A percentile compares a stretch with the other conserved stretches of the same genome.
Evolutionary conservation across 2,888 invertebrate genomes (phyloP).

Genomic region (Acleris emargana): DNA sequence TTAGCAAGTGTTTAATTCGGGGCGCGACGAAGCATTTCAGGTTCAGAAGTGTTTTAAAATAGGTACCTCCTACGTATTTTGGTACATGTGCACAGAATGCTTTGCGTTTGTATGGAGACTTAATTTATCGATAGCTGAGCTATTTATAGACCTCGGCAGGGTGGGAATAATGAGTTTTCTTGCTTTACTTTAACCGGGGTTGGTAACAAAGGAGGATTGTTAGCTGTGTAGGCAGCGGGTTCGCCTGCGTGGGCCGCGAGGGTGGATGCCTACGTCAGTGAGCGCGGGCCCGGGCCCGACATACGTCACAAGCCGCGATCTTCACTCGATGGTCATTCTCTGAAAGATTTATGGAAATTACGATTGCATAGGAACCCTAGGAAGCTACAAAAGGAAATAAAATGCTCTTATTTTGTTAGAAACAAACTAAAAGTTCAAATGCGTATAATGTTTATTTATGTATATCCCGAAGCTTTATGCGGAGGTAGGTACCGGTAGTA

Average conservation of each 20-base stretch:
- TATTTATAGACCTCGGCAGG: constrained; percentile 20
- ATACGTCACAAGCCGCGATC: constrained; percentile 43
- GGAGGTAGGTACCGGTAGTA: too few species aligned
- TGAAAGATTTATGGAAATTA: constrained; percentile 24
- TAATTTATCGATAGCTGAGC: constrained; percentile 14
- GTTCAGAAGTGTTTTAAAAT: background rate
- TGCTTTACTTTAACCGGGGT: background rate
- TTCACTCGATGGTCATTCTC: constrained; percentile 29
- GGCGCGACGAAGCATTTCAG: constrained; percentile 3
- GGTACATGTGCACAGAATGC: constrained; percentile 4
- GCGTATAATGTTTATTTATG: background rate
- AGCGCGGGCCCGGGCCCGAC: constrained; percentile 43
- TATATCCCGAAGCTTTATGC: background rate
- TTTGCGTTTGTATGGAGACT: constrained; percentile 9
- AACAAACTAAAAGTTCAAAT: background rate
- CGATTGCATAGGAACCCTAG: background rate
- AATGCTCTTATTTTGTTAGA: background rate
- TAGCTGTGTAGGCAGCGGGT: constrained; percentile 21
- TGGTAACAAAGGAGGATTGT: constrained; percentile 3
- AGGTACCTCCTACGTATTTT: constrained; percentile 17
- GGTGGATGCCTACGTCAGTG: constrained; percentile 74
- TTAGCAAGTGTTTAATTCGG: constrained; percentile 29
- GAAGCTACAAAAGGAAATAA: background rate
- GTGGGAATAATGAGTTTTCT: background rate
- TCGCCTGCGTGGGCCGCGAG: constrained; percentile 67